Evolutionary conservation across 1,140 invertebrate species (phyloP).

Genomic region (Teleopsis dalmanni): DNA sequence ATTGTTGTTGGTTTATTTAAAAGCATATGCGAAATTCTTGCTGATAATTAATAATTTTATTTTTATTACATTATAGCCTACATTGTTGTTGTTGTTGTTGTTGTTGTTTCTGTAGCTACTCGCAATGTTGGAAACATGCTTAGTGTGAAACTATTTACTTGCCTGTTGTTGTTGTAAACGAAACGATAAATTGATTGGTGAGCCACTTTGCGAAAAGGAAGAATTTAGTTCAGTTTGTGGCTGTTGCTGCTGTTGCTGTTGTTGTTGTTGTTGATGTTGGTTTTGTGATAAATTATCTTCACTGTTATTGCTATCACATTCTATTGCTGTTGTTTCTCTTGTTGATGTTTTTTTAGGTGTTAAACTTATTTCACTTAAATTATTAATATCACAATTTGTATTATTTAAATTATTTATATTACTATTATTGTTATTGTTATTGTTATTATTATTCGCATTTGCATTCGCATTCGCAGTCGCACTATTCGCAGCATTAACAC

Average conservation of each 20-base stretch:
- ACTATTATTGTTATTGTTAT: constrained; percentile 2
- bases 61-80: background rate
- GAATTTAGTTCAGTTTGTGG: constrained; percentile 6
- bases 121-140: background rate
- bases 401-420: background rate
- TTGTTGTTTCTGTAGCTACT: background rate
- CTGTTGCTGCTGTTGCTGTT: constrained; percentile 6
- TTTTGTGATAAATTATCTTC: constrained; percentile 27
- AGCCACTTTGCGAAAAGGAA: constrained; percentile 22
- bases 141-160: no score
- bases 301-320: constrained; percentile 20
- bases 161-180: constrained; percentile 43
- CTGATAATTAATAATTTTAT: no score
- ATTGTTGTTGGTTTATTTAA: no score
- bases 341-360: constrained; percentile 4
- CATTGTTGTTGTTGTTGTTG: background rate
- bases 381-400: background rate
- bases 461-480: background rate
- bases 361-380: background rate
- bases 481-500: background rate
- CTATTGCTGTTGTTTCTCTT: constrained; percentile 11
- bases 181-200: constrained; percentile 29
- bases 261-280: constrained; percentile 13
- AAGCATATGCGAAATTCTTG: no score
- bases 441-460: constrained; percentile 5